Base-by-base conservation (phyloP, 2,888 invertebrate genomes). In the Aelia acuminata region DNA sequence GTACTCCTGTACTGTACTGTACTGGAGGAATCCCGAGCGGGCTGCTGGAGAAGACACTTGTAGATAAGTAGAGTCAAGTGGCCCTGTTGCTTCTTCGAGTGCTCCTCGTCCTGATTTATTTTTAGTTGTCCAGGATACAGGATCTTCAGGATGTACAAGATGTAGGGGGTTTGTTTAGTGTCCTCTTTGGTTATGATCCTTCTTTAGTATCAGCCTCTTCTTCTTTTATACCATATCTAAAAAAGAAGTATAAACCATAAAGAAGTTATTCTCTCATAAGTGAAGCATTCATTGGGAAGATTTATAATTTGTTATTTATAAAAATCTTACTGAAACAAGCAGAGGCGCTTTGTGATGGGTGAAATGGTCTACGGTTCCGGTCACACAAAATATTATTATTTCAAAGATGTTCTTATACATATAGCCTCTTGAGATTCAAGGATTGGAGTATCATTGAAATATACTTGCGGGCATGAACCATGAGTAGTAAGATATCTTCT, bases 51-150 rank as follows among this genome's bases (percentile, higher is more conserved):
- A 80, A 43, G 80, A 22, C 80, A 80, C 80, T 80, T 80, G 80
- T 80, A 80, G 80, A 80, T 80, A 80, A 80, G 80, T 3, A 75
- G 75, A 80, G 39, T 80, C 80, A 80, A 80, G 80, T 80, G 80
- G 31, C 70, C 70, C 1, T n/a, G n/a, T n/a, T n/a, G n/a, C n/a
- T n/a, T n/a, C 80, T 43, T 80, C 80, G 22, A 80, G 80, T 39
- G 80, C 43, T 43, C 22, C 80, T 26, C 22, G 43, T 43, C 43
- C 80, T 43, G 22, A 80, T 80, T 80, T 80, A 80, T 80, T 80
- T 80, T 80, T 80, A 80, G 39, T 80, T 80, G 22, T 80, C 80
- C 80, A 15, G 80, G 43, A n/a, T n/a, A 22, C n/a, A 80, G 39
- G 43, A 80, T 80, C n/a, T n/a, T 43, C 39, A 43, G 43, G 63